Base-by-base conservation (phyloP, 1,140 invertebrate genomes). In the Macrostomum lignano region DNA sequence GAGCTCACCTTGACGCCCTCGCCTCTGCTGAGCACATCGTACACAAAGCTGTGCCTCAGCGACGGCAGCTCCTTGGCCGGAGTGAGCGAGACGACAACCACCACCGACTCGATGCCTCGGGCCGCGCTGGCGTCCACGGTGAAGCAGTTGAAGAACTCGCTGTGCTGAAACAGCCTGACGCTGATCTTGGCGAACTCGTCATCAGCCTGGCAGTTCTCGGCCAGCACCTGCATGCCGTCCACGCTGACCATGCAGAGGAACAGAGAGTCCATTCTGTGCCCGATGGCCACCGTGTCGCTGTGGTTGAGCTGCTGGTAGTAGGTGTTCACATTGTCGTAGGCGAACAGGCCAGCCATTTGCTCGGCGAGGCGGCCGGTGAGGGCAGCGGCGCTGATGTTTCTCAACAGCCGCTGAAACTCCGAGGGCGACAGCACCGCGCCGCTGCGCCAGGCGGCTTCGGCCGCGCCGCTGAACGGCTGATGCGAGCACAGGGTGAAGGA, bases 401-500 rank as follows among this genome's bases (percentile, higher is more conserved):
- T n/a, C n/a, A 14, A 20, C 19, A 14, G 9, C 5, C 26, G 24
- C n/a, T 14, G 9, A 9, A 33, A 22, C 10, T 33, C 7, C 6
- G 14, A 17, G 10, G 32, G 32, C 3, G 17, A 17, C 17, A 15
- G 11, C 17, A 33, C 26, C 7, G 7, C 17, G 3, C 17, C 17
- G 4, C 4, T 21, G 3, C 15, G 10, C 32, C 32, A 33, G n/a
- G 14, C 9, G 10, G 24, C 11, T 5, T 33, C 17, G 5, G 32
- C 32, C 19, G 5, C 20, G 10, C 13, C 4, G 10, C 22, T 25
- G 20, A 33, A 33, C 4, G 32, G 32, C 24, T 33, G 24, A n/a
- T 33, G 32, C 13, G 32, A 14, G 20, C 32, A 33, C 9, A 33
- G 24, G 3, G 32, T 33, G 3, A 33, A n/a, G 3, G 32, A 13